phyloP scores from a whole-genome alignment of 2,113 vertebrate species.

The Coryphaenoides rupestris region DNA sequence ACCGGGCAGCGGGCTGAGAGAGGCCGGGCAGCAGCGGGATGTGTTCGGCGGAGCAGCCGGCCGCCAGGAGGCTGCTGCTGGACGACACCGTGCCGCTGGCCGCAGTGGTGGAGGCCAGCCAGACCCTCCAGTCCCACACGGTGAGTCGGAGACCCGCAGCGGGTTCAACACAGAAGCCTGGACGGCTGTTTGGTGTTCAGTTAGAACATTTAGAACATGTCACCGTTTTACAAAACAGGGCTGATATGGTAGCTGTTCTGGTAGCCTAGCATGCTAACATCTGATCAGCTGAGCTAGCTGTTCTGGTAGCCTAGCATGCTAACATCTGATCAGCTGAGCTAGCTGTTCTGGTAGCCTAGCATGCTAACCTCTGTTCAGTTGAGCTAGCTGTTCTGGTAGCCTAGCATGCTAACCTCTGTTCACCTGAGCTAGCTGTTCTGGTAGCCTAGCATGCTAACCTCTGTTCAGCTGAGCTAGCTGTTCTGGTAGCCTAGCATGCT shows the following conservation, averaged over 20 bases:
- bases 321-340: too few relatives aligned
- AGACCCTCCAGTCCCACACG: slow-evolving; percentile 92
- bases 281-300: not conserved
- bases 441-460: too few relatives aligned
- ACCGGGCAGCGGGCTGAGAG: not conserved
- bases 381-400: slow-evolving; percentile 27
- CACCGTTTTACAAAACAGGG: too few relatives aligned
- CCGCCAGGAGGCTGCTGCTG: slow-evolving; percentile 78
- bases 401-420: slow-evolving; percentile 3
- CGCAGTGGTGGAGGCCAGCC: slow-evolving; percentile 88
- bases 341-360: not conserved
- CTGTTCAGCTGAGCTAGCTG: too few relatives aligned
- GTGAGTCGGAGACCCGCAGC: slow-evolving; percentile 63
- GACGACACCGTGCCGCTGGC: slow-evolving; percentile 88
- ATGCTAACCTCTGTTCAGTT: slow-evolving; percentile 40
- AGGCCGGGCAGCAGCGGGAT: slow-evolving; percentile 63
- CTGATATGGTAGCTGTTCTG: too few relatives aligned
- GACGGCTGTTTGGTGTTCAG: not conserved
- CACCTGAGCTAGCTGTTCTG: too few relatives aligned
- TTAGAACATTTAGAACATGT: too few relatives aligned
- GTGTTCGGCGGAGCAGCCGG: slow-evolving; percentile 86
- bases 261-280: too few relatives aligned
- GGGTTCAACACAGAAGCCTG: not conserved
- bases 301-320: not conserved
- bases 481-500: too few relatives aligned